Evolutionary conservation across 1,140 invertebrate genomes (phyloP).

Genomic region (Drepana arcuata): DNA sequence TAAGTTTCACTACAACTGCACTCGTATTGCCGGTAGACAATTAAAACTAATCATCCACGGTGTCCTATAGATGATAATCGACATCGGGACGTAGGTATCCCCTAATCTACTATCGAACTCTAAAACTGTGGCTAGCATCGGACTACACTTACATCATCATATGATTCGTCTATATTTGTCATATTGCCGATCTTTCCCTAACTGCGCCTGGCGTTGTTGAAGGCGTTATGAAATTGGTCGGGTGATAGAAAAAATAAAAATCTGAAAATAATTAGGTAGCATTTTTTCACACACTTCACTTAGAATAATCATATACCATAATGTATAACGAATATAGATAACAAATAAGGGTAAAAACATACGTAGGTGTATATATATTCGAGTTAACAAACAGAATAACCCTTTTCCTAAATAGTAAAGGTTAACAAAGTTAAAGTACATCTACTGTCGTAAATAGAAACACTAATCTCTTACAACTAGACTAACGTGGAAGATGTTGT

Average conservation of each 20-base stretch:
- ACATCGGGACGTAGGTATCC: constrained; percentile 34
- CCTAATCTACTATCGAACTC: constrained; percentile 60
- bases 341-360: constrained; percentile 53
- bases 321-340: constrained; percentile 55
- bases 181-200: constrained; percentile 48
- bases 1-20: constrained; percentile 45
- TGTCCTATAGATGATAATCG: constrained; percentile 36
- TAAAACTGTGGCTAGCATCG: constrained; percentile 38
- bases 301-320: constrained; percentile 51
- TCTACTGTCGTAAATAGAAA: constrained; percentile 57
- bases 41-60: constrained; percentile 37
- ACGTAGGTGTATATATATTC: constrained; percentile 46
- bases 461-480: constrained; percentile 60
- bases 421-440: constrained; percentile 54
- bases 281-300: constrained; percentile 68
- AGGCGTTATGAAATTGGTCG: constrained; percentile 58
- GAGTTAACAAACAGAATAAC: constrained; percentile 48
- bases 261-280: constrained; percentile 69
- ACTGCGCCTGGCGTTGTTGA: constrained; percentile 42
- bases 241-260: constrained; percentile 71
- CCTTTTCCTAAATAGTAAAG: constrained; percentile 51
- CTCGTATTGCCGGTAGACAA: constrained; percentile 22
- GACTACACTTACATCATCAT: constrained; percentile 47
- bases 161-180: constrained; percentile 42
- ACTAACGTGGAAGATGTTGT: constrained; percentile 60